A percentile compares a stretch with the other conserved stretches of the same genome.
Conservation (phyloP, 1,140 invertebrate species). For the Gryon sp. region DNA sequence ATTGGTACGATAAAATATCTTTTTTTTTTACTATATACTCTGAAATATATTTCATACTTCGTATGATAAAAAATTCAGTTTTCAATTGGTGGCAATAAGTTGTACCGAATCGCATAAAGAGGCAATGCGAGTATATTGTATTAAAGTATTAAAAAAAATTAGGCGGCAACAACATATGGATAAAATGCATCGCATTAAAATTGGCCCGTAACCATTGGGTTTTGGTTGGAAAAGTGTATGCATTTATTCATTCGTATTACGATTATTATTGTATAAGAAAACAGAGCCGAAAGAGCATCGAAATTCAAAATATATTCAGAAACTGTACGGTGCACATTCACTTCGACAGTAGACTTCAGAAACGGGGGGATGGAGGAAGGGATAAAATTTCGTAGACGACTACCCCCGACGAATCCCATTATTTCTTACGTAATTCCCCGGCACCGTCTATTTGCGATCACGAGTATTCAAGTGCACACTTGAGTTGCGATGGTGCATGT, state of each 20-base stretch:
- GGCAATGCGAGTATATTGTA: background rate
- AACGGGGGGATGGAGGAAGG: too few relatives aligned
- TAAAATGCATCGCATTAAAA: constrained; percentile 41
- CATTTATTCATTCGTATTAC: constrained; percentile 56
- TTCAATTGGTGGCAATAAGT: constrained; percentile 7
- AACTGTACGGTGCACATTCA: constrained; percentile 44
- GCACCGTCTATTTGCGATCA: constrained; percentile 50
- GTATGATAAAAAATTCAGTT: too few relatives aligned
- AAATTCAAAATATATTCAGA: constrained; percentile 59
- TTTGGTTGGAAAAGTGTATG: constrained; percentile 47
- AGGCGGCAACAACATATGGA: constrained; percentile 15
- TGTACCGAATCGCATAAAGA: background rate
- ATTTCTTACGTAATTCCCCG: constrained; percentile 59
- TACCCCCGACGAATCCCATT: constrained; percentile 54
- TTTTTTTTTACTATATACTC: too few relatives aligned
- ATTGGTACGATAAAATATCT: too few relatives aligned
- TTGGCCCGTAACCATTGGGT: constrained; percentile 30
- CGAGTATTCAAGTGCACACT: constrained; percentile 54
- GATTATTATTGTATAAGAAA: constrained; percentile 59
- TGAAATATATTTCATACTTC: too few relatives aligned
- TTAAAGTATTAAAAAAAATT: constrained; percentile 20
- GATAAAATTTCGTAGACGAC: constrained; percentile 57
- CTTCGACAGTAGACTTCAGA: constrained; percentile 50
- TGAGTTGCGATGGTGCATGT: constrained; percentile 47
- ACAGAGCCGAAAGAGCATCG: constrained; percentile 44